A percentile compares a stretch with the other conserved stretches of the same genome.
These are phyloP conservation scores for Microcebus griseorufus DNA, from an alignment of 2,113 vertebrate species.

Conservation along the genomic window DNA sequence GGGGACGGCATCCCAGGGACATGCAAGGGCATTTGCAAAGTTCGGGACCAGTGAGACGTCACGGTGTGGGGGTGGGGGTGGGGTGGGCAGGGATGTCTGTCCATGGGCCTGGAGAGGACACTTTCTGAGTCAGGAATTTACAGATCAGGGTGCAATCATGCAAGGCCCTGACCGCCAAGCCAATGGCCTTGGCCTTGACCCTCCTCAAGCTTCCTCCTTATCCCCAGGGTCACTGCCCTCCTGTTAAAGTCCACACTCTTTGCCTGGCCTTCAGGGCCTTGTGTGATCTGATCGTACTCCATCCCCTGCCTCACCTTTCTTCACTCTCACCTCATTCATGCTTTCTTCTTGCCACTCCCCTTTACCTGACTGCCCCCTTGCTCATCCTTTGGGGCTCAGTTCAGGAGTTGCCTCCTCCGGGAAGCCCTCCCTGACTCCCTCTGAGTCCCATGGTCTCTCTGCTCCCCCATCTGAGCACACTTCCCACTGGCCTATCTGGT, in stretches of 20 bases:
- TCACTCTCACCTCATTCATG: neutral
- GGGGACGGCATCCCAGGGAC: neutral
- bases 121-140: neutral
- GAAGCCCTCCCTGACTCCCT: neutral
- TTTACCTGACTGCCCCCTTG: neutral
- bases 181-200: neutral
- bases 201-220: neutral
- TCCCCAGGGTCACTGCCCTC: neutral
- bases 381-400: neutral
- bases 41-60: accelerated
- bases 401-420: neutral
- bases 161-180: neutral
- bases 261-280: neutral
- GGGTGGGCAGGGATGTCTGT: no score
- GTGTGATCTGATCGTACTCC: neutral
- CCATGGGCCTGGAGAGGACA: neutral
- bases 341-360: neutral
- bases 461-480: neutral
- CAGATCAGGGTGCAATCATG: neutral
- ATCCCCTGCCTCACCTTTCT: neutral
- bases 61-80: accelerated
- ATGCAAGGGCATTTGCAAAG: neutral
- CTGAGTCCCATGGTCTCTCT: neutral
- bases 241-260: neutral
- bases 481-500: neutral